These are phyloP conservation scores for Chanos chanos DNA, from an alignment of 2,797 vertebrate genomes.

Conservation along the genomic window DNA sequence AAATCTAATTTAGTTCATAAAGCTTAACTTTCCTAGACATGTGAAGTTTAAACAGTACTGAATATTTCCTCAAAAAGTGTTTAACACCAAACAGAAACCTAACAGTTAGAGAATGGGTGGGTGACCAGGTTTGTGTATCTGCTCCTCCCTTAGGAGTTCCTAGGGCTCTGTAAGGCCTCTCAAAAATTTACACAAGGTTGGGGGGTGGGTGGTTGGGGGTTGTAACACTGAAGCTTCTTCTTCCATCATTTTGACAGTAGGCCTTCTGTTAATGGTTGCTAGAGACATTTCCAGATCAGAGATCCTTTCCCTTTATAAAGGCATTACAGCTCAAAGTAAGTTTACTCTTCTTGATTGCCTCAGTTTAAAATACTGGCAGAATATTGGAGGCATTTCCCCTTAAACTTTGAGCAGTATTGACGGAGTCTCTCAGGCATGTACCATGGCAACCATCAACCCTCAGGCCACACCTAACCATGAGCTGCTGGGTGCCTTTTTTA, in stretches of 20 bases:
- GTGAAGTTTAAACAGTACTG: slow-evolving; percentile 35
- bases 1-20: not conserved
- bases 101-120: slow-evolving; percentile 23
- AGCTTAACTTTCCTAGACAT: not conserved
- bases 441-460: slow-evolving; percentile 46
- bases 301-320: slow-evolving; percentile 27
- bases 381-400: slow-evolving; percentile 37
- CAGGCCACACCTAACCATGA: slow-evolving; percentile 28
- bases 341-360: not conserved
- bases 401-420: slow-evolving; percentile 39
- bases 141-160: slow-evolving; percentile 25
- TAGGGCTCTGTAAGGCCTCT: slow-evolving; percentile 27
- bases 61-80: slow-evolving; percentile 43
- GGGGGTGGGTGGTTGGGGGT: not conserved
- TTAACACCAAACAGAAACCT: slow-evolving; percentile 32
- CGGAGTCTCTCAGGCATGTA: slow-evolving; percentile 40
- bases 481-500: not conserved
- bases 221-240: not conserved
- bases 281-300: slow-evolving; percentile 43
- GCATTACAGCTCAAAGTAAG: slow-evolving; percentile 25
- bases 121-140: slow-evolving; percentile 12
- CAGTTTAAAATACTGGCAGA: slow-evolving; percentile 2
- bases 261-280: slow-evolving; percentile 45
- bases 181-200: slow-evolving; percentile 6
- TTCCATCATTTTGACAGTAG: not conserved